A percentile compares a stretch with the other conserved stretches of the same genome.
phyloP scores from a whole-genome alignment of 1,140 invertebrate genomes.

The Papilio polytes region DNA sequence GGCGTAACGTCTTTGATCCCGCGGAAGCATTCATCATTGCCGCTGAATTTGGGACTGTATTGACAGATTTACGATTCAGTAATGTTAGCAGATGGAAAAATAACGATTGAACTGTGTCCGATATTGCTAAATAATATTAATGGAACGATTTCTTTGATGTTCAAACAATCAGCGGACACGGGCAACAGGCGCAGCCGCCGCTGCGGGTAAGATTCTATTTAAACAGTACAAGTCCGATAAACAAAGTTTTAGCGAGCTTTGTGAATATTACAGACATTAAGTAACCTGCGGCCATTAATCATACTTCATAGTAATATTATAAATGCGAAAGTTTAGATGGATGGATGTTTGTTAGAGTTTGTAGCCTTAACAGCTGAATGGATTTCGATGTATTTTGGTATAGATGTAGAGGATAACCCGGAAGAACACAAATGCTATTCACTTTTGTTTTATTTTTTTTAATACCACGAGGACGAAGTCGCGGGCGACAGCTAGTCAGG shows the following conservation, averaged over 20 bases:
- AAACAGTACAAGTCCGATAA: not conserved
- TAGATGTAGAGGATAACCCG: too few species aligned
- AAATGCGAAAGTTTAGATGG: too few species aligned
- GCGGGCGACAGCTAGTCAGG: too few species aligned
- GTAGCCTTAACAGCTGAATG: too few species aligned
- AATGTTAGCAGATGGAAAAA: slow-evolving; percentile 42
- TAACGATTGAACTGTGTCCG: slow-evolving; percentile 37
- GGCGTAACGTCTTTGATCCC: slow-evolving; percentile 50
- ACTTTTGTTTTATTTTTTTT: too few species aligned
- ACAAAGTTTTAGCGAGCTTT: slow-evolving; percentile 2
- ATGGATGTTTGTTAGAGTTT: too few species aligned
- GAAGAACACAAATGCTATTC: too few species aligned
- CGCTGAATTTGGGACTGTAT: slow-evolving; percentile 48
- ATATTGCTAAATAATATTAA: slow-evolving; percentile 44
- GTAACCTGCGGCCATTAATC: not conserved
- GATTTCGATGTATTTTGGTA: too few species aligned
- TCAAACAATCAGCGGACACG: slow-evolving; percentile 26
- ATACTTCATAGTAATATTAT: too few species aligned
- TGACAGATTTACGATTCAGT: slow-evolving; percentile 60
- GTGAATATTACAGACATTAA: not conserved
- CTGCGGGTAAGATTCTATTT: not conserved
- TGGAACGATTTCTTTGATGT: slow-evolving; percentile 30
- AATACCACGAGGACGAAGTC: too few species aligned
- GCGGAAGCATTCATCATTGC: slow-evolving; percentile 58
- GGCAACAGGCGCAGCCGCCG: not conserved